A percentile compares a stretch with the other conserved stretches of the same genome.
These are phyloP conservation scores for Agrypnus murinus DNA, from an alignment of 2,888 invertebrate species.

Conservation along the genomic window DNA sequence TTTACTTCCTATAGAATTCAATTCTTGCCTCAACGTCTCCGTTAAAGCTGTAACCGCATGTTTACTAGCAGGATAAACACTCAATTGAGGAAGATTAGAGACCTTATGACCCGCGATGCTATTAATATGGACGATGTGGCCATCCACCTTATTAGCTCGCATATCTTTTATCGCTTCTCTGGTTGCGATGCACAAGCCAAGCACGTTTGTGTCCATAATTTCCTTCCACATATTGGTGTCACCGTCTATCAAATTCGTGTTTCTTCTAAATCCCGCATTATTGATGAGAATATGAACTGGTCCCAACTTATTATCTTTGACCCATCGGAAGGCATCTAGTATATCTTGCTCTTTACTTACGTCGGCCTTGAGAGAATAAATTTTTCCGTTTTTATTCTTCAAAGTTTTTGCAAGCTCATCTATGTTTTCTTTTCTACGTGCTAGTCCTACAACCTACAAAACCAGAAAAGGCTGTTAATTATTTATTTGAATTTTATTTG, in stretches of 20 bases:
- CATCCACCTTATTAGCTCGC: slow-evolving; percentile 55
- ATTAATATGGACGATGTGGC: slow-evolving; percentile 60
- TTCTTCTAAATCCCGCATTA: slow-evolving; percentile 39
- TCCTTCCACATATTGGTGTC: slow-evolving; percentile 52
- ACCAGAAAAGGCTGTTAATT: no score
- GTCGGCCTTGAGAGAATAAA: slow-evolving; percentile 29
- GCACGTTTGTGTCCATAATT: slow-evolving; percentile 56
- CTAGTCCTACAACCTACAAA: slow-evolving; percentile 27
- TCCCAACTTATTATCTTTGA: slow-evolving; percentile 28
- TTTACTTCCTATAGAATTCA: slow-evolving; percentile 40
- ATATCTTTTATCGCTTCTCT: slow-evolving; percentile 59
- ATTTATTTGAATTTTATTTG: no score
- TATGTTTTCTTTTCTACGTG: slow-evolving; percentile 25
- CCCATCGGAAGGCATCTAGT: slow-evolving; percentile 29
- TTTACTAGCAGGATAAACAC: slow-evolving; percentile 56
- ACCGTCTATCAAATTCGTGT: slow-evolving; percentile 50
- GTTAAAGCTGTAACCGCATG: slow-evolving; percentile 56
- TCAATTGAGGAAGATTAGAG: slow-evolving; percentile 48
- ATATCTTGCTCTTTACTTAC: slow-evolving; percentile 32
- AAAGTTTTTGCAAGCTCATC: slow-evolving; percentile 23
- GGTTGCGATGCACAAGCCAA: slow-evolving; percentile 57
- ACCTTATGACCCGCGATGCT: slow-evolving; percentile 58
- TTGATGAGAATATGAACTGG: slow-evolving; percentile 32
- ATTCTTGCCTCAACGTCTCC: slow-evolving; percentile 55
- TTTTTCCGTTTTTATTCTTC: slow-evolving; percentile 9